Conservation (phyloP, 35 echinoderm and acorn worm species). For the Diadema setosum region DNA sequence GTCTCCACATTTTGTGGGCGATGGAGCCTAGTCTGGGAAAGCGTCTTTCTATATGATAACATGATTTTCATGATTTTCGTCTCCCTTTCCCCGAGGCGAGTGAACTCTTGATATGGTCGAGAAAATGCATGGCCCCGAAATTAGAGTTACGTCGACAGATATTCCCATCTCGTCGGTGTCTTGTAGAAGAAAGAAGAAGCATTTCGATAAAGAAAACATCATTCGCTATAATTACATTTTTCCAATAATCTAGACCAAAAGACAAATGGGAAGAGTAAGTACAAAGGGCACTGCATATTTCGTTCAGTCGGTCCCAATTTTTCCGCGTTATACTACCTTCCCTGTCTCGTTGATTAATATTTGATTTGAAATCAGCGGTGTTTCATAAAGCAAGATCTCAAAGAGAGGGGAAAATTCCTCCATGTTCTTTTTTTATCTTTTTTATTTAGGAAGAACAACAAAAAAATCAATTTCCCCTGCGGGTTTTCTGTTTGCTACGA, state of each 20-base stretch:
- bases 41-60: no score
- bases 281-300: neutral
- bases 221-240: neutral
- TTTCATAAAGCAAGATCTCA: neutral
- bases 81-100: neutral
- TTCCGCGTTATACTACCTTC: neutral
- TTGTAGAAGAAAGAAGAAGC: neutral
- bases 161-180: neutral
- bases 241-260: neutral
- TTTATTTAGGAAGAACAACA: no score
- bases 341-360: neutral
- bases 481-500: no score
- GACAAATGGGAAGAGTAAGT: neutral
- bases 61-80: neutral
- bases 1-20: no score
- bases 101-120: neutral
- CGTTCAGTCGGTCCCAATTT: neutral
- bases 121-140: neutral
- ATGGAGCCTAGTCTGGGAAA: no score
- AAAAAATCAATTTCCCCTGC: no score
- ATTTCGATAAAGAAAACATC: conserved; percentile 9
- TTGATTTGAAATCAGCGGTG: neutral
- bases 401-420: neutral
- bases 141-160: neutral
- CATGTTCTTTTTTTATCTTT: no score